phyloP scores from a whole-genome alignment of 2,797 vertebrate species.

The Poeciliopsis infans region DNA sequence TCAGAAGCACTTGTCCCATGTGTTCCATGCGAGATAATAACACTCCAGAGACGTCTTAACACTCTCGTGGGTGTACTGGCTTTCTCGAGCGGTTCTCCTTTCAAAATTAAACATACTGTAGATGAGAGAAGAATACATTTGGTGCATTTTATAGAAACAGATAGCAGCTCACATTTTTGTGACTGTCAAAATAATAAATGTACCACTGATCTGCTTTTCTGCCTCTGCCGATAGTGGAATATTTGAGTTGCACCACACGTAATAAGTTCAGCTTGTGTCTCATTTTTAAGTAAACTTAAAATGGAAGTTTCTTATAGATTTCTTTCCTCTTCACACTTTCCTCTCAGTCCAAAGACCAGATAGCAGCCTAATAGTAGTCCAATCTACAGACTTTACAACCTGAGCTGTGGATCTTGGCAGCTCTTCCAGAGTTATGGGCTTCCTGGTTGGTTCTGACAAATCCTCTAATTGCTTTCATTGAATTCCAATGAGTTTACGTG shows the following conservation, averaged over 20 bases:
- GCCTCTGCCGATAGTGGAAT: background rate
- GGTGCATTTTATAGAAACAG: background rate
- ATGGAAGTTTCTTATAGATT: background rate
- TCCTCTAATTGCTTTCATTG: background rate
- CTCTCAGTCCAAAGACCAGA: background rate
- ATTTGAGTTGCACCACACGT: background rate
- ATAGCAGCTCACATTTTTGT: background rate
- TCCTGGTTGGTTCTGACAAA: background rate
- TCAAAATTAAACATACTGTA: constrained; percentile 7
- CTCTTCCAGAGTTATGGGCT: background rate
- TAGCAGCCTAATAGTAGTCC: background rate
- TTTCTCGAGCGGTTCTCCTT: constrained; percentile 7
- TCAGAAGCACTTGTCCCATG: constrained; percentile 36
- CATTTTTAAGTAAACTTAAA: background rate
- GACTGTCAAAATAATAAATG: background rate
- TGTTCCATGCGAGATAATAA: constrained; percentile 44
- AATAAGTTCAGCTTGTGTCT: background rate
- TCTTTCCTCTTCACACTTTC: background rate
- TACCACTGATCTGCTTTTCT: background rate
- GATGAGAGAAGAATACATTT: background rate
- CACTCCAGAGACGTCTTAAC: constrained; percentile 29
- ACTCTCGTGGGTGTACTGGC: constrained; percentile 5
- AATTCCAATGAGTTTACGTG: background rate
- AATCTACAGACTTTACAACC: background rate
- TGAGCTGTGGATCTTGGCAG: background rate